Percentiles rank a stretch among this genome's conserved stretches.
Conservation (phyloP, 1,140 invertebrate genomes). For the Cotesia typhae region DNA sequence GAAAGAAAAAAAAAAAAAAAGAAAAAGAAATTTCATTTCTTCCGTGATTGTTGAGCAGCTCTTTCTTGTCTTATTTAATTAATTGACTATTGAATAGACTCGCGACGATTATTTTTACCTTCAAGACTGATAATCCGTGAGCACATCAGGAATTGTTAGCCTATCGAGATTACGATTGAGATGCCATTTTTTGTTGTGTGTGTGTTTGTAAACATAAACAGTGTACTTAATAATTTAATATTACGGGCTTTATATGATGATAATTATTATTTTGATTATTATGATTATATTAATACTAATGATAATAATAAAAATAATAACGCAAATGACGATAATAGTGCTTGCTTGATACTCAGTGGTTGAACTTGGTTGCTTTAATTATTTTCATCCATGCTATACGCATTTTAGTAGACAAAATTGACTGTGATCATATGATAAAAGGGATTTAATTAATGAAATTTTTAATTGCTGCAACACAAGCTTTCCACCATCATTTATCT, state of each 20-base stretch:
- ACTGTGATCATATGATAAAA: constrained; percentile 53
- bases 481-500: constrained; percentile 22
- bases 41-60: neutral
- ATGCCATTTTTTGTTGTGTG: constrained; percentile 11
- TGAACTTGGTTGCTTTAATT: constrained; percentile 11
- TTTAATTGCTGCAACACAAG: constrained; percentile 6
- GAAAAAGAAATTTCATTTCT: neutral
- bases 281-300: too few relatives aligned
- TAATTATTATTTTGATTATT: too few relatives aligned
- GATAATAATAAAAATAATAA: too few relatives aligned
- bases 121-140: constrained; percentile 22
- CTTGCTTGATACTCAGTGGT: neutral
- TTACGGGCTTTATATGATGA: neutral
- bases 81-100: neutral
- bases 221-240: constrained; percentile 21
- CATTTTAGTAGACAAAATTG: constrained; percentile 51
- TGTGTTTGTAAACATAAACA: neutral
- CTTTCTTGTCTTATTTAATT: neutral
- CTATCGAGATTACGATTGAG: constrained; percentile 16
- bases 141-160: constrained; percentile 4
- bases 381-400: constrained; percentile 39
- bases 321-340: too few relatives aligned
- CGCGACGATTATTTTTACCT: constrained; percentile 14
- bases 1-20: neutral
- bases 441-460: constrained; percentile 23